Evolutionary conservation across 2,113 vertebrate species (phyloP), one percentile per base, ranked within the genome.

Genomic region (Chrysemys picta): DNA sequence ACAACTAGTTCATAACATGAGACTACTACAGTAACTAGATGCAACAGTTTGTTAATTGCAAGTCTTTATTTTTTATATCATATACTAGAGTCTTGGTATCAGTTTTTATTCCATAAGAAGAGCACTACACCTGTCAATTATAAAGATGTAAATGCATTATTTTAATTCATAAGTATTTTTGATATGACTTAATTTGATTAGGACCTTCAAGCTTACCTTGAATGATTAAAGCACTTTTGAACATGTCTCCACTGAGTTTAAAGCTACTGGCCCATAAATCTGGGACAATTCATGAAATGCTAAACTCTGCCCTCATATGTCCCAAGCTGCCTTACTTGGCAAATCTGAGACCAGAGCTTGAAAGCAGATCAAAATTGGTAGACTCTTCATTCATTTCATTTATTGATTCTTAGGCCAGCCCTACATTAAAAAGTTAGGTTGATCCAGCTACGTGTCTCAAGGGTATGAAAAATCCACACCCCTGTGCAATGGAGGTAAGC

Each of bases 31-130:
- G 80, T 87, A 95, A 90, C 94, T 94, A 94, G 88, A 95, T 89
- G 94, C 89, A 81, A 93, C 65, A 5, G 45, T 91, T 81, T 65
- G 5, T 3, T 95, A 95, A 96, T 92, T 97, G 85, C 87, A 94
- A 90, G 94, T 89, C 88, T 97, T 95, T 81, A 91, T 96, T 94
- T 94, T 95, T 91, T 95, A 95, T 96, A 96, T 87, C 91, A 82
- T 8, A 24, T 84, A 47, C 65, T 86, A 19, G 76, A 87, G 56
- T 57, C 52, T 56, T 87, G 89, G 91, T 84, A 88, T 75, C 75
- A 69, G 81, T 95, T 94, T 92, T 84, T 75, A 54, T 47, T 35
- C 49, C n/a, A 80, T 80, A 54, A 69, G 14, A 75, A 85, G 35
- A 93, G 93, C 35, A 35, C 49, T 45, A 29, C 38, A 86, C 83